Evolutionary conservation across 2,113 vertebrate genomes (phyloP).

Genomic region (Neotragus moschatus): DNA sequence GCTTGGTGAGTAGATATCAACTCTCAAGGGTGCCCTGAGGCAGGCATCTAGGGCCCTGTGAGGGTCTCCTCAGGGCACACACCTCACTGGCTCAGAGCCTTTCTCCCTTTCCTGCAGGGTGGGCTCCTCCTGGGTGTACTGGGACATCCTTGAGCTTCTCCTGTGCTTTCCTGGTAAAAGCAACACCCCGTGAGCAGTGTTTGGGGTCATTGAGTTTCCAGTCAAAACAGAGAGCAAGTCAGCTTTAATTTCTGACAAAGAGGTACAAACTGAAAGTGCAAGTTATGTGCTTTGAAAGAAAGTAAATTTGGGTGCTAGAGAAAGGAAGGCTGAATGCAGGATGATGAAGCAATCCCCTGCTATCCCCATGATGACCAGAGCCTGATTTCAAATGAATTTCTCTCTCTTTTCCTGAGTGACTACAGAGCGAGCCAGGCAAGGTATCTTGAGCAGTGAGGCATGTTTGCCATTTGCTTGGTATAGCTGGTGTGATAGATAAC

Average conservation of each 20-base stretch:
- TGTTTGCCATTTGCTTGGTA: not conserved
- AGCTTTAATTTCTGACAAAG: not conserved
- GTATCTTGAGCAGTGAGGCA: not conserved
- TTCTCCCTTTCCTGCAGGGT: not conserved
- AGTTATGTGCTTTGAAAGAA: not conserved
- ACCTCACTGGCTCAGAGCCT: not conserved
- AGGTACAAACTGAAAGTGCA: not conserved
- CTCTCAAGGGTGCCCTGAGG: not conserved
- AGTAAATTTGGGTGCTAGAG: not conserved
- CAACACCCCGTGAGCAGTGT: not conserved
- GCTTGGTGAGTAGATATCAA: not conserved
- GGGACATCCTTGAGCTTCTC: not conserved
- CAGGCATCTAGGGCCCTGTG: accelerated
- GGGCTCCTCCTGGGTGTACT: not conserved
- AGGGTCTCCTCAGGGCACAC: accelerated
- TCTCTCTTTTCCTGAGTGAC: not conserved
- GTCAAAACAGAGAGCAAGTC: not conserved
- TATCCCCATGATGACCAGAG: not conserved
- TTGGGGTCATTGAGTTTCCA: not conserved
- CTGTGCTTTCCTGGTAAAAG: not conserved
- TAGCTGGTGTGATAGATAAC: not conserved
- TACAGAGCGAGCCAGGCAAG: not conserved
- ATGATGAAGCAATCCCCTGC: not conserved
- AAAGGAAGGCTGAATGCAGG: not conserved
- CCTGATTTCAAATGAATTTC: not conserved